A percentile compares a stretch with the other conserved stretches of the same genome.
phyloP scores from a whole-genome alignment of 92 coral and sea anemone species.

The Siderastrea siderea region DNA sequence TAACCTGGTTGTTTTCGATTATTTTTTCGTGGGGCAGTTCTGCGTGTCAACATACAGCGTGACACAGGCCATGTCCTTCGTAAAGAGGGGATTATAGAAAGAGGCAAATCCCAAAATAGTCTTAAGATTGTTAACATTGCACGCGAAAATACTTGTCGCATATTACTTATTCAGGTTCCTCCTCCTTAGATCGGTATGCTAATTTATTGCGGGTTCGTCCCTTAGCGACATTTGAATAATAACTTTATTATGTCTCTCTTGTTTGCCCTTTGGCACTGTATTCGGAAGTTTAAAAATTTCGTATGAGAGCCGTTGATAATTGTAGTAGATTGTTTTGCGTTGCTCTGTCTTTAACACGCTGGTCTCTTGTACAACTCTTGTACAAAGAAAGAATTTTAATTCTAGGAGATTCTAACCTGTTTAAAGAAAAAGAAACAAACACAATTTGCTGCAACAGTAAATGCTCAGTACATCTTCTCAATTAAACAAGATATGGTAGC shows the following conservation, averaged over 20 bases:
- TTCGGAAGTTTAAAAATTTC: neutral
- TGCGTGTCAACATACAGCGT: neutral
- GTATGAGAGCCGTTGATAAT: too few relatives aligned
- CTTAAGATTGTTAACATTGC: constrained; percentile 1
- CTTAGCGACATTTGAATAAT: constrained; percentile 39
- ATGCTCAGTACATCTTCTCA: too few relatives aligned
- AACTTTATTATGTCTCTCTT: neutral
- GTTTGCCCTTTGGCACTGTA: constrained; percentile 22
- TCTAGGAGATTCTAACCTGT: too few relatives aligned
- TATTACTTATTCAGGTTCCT: neutral
- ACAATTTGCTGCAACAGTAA: too few relatives aligned
- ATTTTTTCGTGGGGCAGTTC: neutral
- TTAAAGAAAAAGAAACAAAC: too few relatives aligned
- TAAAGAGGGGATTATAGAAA: neutral
- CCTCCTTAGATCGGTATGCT: constrained; percentile 16
- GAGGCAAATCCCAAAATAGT: constrained; percentile 9
- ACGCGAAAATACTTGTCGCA: constrained; percentile 35
- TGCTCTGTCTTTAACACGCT: too few relatives aligned
- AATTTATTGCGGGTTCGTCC: constrained; percentile 58
- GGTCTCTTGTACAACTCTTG: neutral
- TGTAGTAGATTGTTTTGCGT: neutral
- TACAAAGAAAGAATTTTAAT: too few relatives aligned
- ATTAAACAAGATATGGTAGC: too few relatives aligned
- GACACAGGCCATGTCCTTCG: neutral
- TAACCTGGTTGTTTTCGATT: neutral